These are phyloP conservation scores for Syrrhaptes paradoxus DNA, from an alignment of 2,113 vertebrate species.

Conservation along the genomic window DNA sequence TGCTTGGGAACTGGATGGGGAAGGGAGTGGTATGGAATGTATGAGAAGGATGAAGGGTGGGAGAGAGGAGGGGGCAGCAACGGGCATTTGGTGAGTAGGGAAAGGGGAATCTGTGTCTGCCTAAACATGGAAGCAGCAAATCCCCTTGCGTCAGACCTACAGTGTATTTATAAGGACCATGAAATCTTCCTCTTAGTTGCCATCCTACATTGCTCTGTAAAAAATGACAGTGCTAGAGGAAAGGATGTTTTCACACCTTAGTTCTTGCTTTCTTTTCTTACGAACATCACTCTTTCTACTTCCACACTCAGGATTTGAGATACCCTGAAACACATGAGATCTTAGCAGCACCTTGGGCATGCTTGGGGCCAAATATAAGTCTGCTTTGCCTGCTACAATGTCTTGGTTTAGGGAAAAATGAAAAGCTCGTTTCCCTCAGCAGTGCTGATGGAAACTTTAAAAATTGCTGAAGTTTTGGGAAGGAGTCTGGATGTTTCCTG, in stretches of 20 bases:
- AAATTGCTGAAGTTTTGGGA: background rate
- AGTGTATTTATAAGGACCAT: background rate
- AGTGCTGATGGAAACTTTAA: background rate
- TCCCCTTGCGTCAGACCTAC: background rate
- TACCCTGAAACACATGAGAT: background rate
- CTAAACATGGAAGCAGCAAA: background rate
- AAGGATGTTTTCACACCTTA: background rate
- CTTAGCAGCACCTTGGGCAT: background rate
- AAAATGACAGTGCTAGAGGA: background rate
- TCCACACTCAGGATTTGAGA: background rate
- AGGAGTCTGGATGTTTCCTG: background rate
- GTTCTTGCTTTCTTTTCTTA: background rate
- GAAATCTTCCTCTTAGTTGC: background rate
- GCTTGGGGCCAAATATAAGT: background rate
- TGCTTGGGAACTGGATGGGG: background rate
- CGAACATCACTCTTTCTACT: background rate
- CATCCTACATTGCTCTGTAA: background rate
- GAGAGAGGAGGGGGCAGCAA: background rate
- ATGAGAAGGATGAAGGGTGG: background rate
- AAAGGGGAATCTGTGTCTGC: background rate
- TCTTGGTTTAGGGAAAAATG: background rate
- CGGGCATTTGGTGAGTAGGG: background rate
- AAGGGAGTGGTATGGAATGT: rapidly evolving
- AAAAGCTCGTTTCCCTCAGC: background rate
- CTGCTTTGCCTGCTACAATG: background rate